Evolutionary conservation across 1,140 invertebrate genomes (phyloP).

Genomic region (Neodiprion fabricii): DNA sequence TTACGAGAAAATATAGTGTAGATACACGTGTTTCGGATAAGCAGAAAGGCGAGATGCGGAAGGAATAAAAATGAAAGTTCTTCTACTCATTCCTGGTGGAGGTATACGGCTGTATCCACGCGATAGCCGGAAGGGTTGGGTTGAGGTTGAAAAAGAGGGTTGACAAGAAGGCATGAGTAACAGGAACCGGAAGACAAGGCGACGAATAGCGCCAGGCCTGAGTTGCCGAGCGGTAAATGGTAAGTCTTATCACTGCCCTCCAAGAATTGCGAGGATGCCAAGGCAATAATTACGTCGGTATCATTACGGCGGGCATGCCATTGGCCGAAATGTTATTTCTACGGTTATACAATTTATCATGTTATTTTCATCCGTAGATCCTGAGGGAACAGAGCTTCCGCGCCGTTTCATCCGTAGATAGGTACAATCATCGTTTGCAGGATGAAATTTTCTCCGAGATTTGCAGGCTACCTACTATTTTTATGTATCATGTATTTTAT

Average conservation of each 20-base stretch:
- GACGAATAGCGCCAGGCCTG: neutral
- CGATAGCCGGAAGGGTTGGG: neutral
- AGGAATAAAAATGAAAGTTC: neutral
- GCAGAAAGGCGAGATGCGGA: neutral
- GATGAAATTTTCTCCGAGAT: too few relatives aligned
- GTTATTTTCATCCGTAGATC: neutral
- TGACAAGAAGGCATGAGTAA: neutral
- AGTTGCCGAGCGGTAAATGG: neutral
- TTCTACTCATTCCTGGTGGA: neutral
- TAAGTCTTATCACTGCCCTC: constrained; percentile 1
- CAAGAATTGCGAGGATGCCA: neutral
- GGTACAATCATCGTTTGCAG: too few relatives aligned
- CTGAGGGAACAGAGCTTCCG: too few relatives aligned
- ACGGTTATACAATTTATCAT: neutral
- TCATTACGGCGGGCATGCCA: neutral
- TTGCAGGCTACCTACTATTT: too few relatives aligned
- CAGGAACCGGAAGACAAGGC: constrained; percentile 1
- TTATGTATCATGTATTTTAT: too few relatives aligned
- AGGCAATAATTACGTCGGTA: neutral
- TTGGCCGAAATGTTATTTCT: neutral
- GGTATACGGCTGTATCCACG: neutral
- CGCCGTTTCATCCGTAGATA: too few relatives aligned
- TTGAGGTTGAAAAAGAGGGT: neutral
- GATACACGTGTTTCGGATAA: neutral
- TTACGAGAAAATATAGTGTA: too few relatives aligned